Base-by-base conservation (phyloP, 1,140 invertebrate genomes). In the Parapsyche elsis region DNA sequence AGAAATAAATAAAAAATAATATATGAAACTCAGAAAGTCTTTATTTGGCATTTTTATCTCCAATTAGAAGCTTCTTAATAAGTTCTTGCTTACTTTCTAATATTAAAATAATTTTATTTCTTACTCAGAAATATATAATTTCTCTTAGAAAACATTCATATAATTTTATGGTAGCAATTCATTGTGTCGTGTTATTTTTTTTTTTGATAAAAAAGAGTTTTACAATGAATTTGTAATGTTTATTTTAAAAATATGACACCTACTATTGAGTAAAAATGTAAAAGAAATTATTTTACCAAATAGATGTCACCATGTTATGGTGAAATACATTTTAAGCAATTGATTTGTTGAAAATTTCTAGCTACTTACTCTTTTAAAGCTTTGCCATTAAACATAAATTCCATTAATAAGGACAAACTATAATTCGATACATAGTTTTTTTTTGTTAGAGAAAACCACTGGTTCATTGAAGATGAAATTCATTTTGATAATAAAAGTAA, bases 371-470 rank as follows among this genome's bases (percentile, higher is more conserved):
- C 14, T 1, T 73, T 73, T 73, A 73, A 73, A 73, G 71, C 71
- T 73, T 73, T 73, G 14, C 23, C 10, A 9, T 30, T 70, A 12
- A 78, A 71, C 64, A 53, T 71, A 71, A 78, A 71, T 49, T 21
- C n/a, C 49, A 21, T 49, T 71, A 9, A 44, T 57, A 73, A 9
- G 14, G n/a, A 26, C 9, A 79, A 79, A 26, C 44, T 78, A 14
- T 76, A 57, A 23, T 26, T 61, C n/a, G 12, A 78, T 23, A 67
- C 44, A 70, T 21, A 71, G 16, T 44, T 77, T 61, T 64, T 26
- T 30, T n/a, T 21, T 57, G 45, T 59, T 5, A 64, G 82, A 83
- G 82, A 83, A 83, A 83, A 81, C 82, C 82, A 83, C 82, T 81
- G 82, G 75, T 79, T 61, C 30, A 79, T 79, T 49, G 38, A 53